A percentile compares a stretch with the other conserved stretches of the same genome.
phyloP scores from a whole-genome alignment of 2,797 vertebrate species.

The Antrozous pallidus region DNA sequence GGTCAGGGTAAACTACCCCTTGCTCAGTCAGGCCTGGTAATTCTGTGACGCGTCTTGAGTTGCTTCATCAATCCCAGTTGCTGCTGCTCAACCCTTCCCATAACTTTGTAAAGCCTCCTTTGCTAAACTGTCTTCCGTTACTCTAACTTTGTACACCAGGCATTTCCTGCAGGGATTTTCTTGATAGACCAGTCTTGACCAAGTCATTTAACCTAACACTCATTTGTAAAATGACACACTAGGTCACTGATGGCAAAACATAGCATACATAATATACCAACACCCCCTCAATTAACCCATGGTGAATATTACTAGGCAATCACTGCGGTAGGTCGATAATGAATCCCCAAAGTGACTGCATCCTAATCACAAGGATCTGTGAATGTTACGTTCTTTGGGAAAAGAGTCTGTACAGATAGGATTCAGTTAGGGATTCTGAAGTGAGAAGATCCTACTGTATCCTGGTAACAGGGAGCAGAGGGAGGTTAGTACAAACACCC shows the following conservation, averaged over 20 bases:
- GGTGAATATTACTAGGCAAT: not conserved
- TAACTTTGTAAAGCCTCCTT: not conserved
- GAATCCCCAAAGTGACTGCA: not conserved
- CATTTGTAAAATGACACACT: not conserved
- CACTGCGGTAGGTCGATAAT: not conserved
- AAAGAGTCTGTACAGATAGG: not conserved
- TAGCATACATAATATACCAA: not conserved
- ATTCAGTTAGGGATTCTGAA: not conserved
- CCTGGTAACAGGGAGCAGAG: not conserved
- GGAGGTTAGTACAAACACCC: not conserved
- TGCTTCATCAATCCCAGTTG: not conserved
- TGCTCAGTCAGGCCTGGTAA: not conserved
- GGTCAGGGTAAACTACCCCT: not conserved
- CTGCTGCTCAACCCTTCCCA: not conserved
- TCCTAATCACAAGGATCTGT: not conserved
- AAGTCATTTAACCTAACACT: not conserved
- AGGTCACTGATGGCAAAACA: not conserved
- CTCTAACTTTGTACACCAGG: not conserved
- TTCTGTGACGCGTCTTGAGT: not conserved
- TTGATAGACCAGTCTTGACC: not conserved
- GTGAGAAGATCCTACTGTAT: not conserved
- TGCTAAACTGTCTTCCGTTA: not conserved
- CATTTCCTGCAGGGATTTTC: not conserved
- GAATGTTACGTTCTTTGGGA: not conserved
- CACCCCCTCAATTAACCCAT: not conserved